These are phyloP conservation scores for Calypte anna DNA, from an alignment of 2,113 vertebrate genomes.

Conservation along the genomic window DNA sequence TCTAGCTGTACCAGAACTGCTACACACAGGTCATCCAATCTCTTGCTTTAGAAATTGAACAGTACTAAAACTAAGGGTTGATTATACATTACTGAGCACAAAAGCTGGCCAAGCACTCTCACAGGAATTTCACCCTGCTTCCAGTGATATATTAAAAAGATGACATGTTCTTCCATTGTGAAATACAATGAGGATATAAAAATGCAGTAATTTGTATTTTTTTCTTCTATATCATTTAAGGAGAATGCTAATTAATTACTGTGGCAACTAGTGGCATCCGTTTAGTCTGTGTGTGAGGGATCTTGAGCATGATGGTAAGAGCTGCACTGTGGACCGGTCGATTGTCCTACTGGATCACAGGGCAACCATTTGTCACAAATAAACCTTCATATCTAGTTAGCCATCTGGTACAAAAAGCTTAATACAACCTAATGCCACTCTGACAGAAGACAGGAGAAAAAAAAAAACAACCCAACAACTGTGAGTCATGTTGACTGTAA, in stretches of 20 bases:
- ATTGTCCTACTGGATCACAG: neutral
- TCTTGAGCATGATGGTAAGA: neutral
- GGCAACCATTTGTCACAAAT: neutral
- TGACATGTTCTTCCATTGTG: neutral
- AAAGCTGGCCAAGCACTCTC: neutral
- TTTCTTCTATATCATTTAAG: accelerated
- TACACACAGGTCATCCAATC: neutral
- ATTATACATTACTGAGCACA: too few species aligned
- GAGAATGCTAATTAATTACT: neutral
- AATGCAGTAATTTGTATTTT: neutral
- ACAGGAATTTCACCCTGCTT: neutral
- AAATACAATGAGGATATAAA: neutral
- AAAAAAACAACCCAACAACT: neutral
- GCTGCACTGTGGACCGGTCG: neutral
- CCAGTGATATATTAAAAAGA: neutral
- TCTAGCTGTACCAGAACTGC: neutral
- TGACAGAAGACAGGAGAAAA: neutral
- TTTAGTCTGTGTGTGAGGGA: neutral
- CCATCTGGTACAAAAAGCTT: neutral
- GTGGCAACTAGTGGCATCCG: neutral
- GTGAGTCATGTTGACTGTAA: neutral
- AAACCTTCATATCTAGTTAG: neutral
- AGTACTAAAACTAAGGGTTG: neutral
- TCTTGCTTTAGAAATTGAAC: neutral
- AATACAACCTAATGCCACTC: neutral